Percentiles rank a stretch among this genome's conserved stretches.
These are phyloP conservation scores for Eupithecia abbreviata DNA, from an alignment of 2,888 invertebrate species.

Conservation along the genomic window DNA sequence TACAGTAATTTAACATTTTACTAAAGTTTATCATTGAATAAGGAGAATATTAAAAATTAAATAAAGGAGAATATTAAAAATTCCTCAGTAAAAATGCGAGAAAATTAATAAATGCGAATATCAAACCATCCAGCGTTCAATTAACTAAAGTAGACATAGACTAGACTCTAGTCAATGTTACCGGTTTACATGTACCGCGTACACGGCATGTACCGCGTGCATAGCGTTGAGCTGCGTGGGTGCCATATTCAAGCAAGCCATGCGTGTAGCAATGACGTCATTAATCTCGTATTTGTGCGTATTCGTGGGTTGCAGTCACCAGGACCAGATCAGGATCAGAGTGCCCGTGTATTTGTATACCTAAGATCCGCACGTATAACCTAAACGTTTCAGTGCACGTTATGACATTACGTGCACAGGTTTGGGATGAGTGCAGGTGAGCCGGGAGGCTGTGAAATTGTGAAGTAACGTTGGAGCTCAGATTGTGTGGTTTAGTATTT, in stretches of 20 bases:
- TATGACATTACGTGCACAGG: conserved; percentile 53
- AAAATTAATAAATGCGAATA: conserved; percentile 30
- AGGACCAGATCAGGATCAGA: not conserved
- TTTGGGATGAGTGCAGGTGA: conserved; percentile 40
- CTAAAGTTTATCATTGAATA: too few relatives aligned
- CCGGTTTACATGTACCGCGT: too few relatives aligned
- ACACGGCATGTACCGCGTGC: too few relatives aligned
- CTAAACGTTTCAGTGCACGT: conserved; percentile 45
- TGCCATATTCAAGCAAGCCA: too few relatives aligned
- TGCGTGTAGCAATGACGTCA: too few relatives aligned
- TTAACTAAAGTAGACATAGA: conserved; percentile 35
- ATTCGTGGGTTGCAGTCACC: too few relatives aligned
- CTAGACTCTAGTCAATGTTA: too few relatives aligned
- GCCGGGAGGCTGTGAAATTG: conserved; percentile 31
- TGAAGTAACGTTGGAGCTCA: conserved; percentile 29
- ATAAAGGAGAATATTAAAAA: not conserved
- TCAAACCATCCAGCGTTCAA: conserved; percentile 33
- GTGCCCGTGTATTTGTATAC: not conserved
- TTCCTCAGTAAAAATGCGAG: conserved; percentile 12
- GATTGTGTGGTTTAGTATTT: conserved; percentile 9
- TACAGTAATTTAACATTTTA: too few relatives aligned
- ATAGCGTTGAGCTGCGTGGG: too few relatives aligned
- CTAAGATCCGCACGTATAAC: conserved; percentile 47
- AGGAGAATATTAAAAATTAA: too few relatives aligned
- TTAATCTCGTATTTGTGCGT: too few relatives aligned